Percentiles rank a stretch among this genome's conserved stretches.
Conservation (phyloP, 2,797 vertebrate genomes). For the Alfaro cultratus region DNA sequence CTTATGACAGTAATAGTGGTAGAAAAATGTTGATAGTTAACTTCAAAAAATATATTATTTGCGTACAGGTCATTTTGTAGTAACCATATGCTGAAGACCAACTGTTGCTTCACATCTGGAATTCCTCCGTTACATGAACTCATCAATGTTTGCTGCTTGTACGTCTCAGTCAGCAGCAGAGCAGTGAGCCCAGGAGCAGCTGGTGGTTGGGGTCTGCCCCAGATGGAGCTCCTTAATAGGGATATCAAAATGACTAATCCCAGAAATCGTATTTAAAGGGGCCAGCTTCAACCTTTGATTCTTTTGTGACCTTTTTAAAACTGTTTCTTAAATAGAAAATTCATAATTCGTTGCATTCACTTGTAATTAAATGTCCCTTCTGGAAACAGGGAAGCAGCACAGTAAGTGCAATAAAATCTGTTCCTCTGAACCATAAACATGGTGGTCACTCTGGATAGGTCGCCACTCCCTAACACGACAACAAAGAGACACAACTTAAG, state of each 20-base stretch:
- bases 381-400: neutral
- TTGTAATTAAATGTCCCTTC: neutral
- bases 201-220: slow-evolving; percentile 1
- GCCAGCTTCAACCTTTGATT: neutral
- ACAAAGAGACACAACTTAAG: neutral
- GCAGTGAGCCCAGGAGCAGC: neutral
- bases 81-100: neutral
- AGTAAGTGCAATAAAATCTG: neutral
- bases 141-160: neutral
- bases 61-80: neutral
- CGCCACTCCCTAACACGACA: neutral
- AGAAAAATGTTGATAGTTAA: neutral
- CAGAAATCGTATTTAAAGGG: neutral
- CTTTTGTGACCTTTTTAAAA: neutral
- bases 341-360: neutral
- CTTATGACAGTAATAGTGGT: neutral
- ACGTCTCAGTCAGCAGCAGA: neutral
- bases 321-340: neutral
- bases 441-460: too few relatives aligned
- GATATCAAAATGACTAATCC: neutral
- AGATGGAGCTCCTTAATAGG: neutral
- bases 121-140: neutral
- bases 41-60: neutral
- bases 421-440: neutral
- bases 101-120: neutral